phyloP scores from a whole-genome alignment of 2,113 vertebrate species.

The Toxostoma redivivum region DNA sequence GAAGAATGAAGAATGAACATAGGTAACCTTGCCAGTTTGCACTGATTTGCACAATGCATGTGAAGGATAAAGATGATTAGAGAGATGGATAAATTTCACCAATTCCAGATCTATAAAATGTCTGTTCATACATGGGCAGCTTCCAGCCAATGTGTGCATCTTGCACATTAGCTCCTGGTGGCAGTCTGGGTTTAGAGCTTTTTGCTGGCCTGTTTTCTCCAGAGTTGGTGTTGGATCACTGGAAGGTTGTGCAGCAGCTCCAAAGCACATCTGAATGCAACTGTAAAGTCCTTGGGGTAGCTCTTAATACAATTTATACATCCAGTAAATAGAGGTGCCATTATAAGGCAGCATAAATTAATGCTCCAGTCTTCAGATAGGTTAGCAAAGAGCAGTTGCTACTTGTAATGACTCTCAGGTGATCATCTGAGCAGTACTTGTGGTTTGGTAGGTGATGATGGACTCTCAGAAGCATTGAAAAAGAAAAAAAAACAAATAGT shows the following conservation, averaged over 20 bases:
- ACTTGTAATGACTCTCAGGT: not conserved
- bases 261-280: not conserved
- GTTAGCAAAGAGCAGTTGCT: not conserved
- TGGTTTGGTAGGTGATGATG: not conserved
- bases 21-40: not conserved
- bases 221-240: not conserved
- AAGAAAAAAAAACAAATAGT: not conserved
- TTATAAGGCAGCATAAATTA: not conserved
- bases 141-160: not conserved
- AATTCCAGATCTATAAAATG: not conserved
- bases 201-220: not conserved
- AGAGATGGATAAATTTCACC: not conserved
- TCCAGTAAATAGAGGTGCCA: not conserved
- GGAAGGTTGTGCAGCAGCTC: not conserved
- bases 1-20: not conserved
- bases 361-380: not conserved
- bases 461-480: not conserved
- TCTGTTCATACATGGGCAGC: not conserved
- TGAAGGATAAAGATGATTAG: not conserved
- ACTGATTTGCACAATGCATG: not conserved
- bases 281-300: not conserved
- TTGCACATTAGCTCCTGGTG: not conserved
- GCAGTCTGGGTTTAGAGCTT: not conserved
- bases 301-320: not conserved
- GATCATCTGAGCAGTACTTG: not conserved